Conservation (phyloP, 2,797 vertebrate genomes). For the Coccyzus lansbergi region DNA sequence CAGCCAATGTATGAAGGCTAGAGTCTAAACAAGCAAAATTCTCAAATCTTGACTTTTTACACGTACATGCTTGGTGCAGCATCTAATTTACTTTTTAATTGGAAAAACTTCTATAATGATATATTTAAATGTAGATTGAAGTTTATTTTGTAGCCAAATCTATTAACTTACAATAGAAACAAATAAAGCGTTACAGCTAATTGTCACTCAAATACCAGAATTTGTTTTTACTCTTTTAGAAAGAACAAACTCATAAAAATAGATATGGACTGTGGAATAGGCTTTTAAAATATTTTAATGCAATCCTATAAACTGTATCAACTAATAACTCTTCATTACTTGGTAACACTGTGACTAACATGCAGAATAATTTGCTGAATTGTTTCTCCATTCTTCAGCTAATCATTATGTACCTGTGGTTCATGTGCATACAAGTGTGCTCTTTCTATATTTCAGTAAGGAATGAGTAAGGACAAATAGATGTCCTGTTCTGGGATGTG, state of each 20-base stretch:
- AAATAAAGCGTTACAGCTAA: not conserved
- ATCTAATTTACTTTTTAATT: not conserved
- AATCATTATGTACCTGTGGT: not conserved
- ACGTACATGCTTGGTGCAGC: not conserved
- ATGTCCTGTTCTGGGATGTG: not conserved
- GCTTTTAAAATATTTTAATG: not conserved
- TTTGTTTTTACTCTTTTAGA: not conserved
- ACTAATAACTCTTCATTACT: not conserved
- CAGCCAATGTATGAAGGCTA: not conserved
- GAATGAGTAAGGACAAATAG: not conserved
- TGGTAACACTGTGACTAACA: not conserved
- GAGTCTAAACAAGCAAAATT: not conserved
- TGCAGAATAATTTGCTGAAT: not conserved
- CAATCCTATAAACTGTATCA: not conserved
- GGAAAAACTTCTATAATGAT: not conserved
- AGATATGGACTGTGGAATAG: not conserved
- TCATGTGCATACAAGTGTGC: not conserved
- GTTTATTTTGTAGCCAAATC: not conserved
- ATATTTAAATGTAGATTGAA: not conserved
- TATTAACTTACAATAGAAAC: not conserved
- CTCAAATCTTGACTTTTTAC: not conserved
- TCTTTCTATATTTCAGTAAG: not conserved
- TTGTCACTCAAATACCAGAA: not conserved
- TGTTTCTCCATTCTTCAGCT: not conserved
- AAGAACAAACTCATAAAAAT: slow-evolving; percentile 28